Conservation (phyloP, 2,113 vertebrate species). For the Grantiella picta region DNA sequence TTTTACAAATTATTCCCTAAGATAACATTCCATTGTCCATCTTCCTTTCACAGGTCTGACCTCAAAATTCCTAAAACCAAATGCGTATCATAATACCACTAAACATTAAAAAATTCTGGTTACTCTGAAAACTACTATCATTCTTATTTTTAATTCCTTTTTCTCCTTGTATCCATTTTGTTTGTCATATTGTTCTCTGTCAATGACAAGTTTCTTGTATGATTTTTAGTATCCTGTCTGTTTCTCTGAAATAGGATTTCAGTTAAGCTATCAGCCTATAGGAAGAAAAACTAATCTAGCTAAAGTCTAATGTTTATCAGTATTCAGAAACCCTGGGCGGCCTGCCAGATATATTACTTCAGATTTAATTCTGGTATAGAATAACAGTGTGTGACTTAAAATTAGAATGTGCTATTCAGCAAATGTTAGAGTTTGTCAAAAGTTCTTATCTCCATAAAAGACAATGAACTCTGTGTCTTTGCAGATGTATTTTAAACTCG, state of each 20-base stretch:
- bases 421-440: not conserved
- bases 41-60: not conserved
- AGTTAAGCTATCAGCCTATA: not conserved
- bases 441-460: not conserved
- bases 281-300: not conserved
- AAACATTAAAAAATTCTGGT: not conserved
- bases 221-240: not conserved
- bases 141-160: not conserved
- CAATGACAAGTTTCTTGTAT: not conserved
- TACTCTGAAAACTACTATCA: not conserved
- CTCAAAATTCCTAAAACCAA: not conserved
- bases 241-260: not conserved
- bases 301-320: not conserved
- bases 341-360: not conserved
- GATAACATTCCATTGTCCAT: not conserved
- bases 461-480: not conserved
- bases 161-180: not conserved
- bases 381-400: not conserved
- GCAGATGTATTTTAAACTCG: not conserved
- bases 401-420: not conserved
- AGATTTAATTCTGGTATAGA: not conserved
- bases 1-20: not conserved
- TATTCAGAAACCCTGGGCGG: not conserved
- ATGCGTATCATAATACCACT: not conserved
- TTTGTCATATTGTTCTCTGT: not conserved